Conservation (phyloP, 2,797 vertebrate species). For the Potorous gilbertii region DNA sequence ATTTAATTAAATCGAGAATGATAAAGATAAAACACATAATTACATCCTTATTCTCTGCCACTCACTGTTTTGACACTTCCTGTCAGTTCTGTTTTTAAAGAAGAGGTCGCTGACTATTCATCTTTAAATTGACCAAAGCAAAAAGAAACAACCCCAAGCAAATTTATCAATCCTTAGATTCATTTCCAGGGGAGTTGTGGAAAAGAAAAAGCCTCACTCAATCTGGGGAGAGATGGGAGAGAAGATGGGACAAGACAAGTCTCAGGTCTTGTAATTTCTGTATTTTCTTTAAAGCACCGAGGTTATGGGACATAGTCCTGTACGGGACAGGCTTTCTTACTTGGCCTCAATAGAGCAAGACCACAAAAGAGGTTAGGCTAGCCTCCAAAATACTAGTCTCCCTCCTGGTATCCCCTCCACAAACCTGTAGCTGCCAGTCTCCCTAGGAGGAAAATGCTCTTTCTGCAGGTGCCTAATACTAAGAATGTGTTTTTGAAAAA, state of each 20-base stretch:
- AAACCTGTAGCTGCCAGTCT: conserved; percentile 15
- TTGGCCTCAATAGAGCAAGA: neutral
- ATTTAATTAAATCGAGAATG: conserved; percentile 76
- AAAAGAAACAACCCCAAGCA: conserved; percentile 67
- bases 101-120: conserved; percentile 82
- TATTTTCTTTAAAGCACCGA: neutral
- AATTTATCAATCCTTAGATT: conserved; percentile 49
- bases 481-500: neutral
- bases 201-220: neutral
- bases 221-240: neutral
- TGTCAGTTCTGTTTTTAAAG: conserved; percentile 79
- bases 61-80: conserved; percentile 83
- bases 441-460: neutral
- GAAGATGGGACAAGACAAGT: neutral
- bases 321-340: neutral
- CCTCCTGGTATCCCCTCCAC: neutral
- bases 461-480: neutral
- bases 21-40: conserved; percentile 84
- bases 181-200: neutral
- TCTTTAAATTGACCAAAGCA: conserved; percentile 82
- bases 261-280: neutral
- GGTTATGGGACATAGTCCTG: neutral
- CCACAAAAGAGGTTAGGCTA: neutral
- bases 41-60: conserved; percentile 81
- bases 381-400: neutral